Conservation (phyloP, 2,797 vertebrate genomes). For the Pantherophis alleghaniensis region DNA sequence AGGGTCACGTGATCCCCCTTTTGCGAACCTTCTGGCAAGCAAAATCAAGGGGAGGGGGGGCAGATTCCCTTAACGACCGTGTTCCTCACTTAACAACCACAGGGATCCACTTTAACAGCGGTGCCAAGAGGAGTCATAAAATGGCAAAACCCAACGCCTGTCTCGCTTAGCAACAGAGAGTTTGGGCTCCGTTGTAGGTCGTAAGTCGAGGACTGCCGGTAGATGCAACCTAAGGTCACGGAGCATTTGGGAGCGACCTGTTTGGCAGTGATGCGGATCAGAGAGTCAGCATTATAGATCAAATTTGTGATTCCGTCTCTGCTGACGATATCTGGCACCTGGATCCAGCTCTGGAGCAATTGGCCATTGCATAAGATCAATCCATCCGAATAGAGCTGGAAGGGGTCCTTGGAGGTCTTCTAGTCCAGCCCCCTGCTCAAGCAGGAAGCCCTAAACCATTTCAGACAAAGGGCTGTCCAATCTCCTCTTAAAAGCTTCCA, state of each 20-base stretch:
- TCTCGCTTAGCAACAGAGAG: not conserved
- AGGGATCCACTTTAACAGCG: not conserved
- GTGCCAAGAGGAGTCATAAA: not conserved
- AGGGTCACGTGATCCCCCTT: fast-evolving
- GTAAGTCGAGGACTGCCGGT: not conserved
- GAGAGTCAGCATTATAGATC: not conserved
- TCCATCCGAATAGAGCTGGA: too few species aligned
- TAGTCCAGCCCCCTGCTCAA: too few species aligned
- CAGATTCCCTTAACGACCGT: too few species aligned
- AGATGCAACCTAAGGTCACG: not conserved
- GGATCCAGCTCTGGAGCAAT: not conserved
- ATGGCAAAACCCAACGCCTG: not conserved
- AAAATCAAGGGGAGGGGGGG: too few species aligned
- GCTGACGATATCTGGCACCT: not conserved
- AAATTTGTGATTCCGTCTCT: not conserved
- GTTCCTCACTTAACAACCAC: not conserved
- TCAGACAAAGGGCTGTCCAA: not conserved
- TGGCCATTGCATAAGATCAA: too few species aligned
- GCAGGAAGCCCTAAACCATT: not conserved
- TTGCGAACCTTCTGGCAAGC: too few species aligned
- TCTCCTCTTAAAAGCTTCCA: not conserved
- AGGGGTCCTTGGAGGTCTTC: too few species aligned
- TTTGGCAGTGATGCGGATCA: not conserved
- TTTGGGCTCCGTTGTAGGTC: not conserved
- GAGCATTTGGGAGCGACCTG: not conserved